Evolutionary conservation across 2,888 invertebrate species (phyloP).

Genomic region (Hirtodrosophila trivittata): DNA sequence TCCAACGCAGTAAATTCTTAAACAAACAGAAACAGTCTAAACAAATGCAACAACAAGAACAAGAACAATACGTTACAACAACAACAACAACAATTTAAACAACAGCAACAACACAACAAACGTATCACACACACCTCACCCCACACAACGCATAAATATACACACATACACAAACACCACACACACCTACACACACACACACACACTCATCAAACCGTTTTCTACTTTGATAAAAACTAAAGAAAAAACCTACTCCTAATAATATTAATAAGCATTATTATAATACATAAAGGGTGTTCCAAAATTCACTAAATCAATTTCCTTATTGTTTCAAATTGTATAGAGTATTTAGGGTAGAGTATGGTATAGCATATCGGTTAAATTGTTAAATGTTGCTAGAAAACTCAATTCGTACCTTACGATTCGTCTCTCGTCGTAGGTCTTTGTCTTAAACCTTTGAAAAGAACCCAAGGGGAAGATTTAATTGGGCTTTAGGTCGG

Average conservation of each 20-base stretch:
- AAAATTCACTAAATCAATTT: constrained; percentile 17
- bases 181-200: constrained; percentile 44
- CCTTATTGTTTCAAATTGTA: background rate
- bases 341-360: background rate
- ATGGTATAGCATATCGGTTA: background rate
- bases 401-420: too few species aligned
- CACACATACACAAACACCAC: constrained; percentile 22
- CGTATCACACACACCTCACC: constrained; percentile 22
- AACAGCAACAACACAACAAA: constrained; percentile 20
- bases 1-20: constrained; percentile 79
- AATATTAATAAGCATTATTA: constrained; percentile 68
- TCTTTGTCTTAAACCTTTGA: too few species aligned
- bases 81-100: constrained; percentile 22
- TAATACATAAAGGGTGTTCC: constrained; percentile 50
- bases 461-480: too few species aligned
- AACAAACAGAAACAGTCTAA: constrained; percentile 32
- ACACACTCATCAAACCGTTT: constrained; percentile 69
- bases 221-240: constrained; percentile 81
- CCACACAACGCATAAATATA: constrained; percentile 16
- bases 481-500: too few species aligned
- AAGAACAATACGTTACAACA: constrained; percentile 37
- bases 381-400: too few species aligned
- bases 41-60: constrained; percentile 56
- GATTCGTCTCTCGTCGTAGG: too few species aligned
- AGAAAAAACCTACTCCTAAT: constrained; percentile 63